Conservation (phyloP, 1,140 invertebrate genomes). For the Laodelphax striatellus region DNA sequence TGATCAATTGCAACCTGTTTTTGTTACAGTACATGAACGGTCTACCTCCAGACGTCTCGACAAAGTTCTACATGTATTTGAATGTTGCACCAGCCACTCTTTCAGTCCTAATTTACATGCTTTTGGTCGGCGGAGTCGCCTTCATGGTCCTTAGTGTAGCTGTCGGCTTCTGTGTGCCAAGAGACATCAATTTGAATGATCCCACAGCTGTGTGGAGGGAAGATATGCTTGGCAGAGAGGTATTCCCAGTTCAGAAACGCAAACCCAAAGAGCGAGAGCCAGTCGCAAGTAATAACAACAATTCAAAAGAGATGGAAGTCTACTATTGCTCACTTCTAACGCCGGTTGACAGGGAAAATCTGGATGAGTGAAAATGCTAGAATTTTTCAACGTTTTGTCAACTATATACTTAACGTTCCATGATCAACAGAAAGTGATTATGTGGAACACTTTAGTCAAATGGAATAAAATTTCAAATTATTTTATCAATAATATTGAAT, state of each 20-base stretch:
- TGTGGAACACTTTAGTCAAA: too few species aligned
- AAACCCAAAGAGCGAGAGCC: slow-evolving; percentile 11
- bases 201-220: slow-evolving; percentile 27
- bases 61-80: slow-evolving; percentile 58
- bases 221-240: slow-evolving; percentile 20
- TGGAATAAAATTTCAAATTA: too few species aligned
- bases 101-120: slow-evolving; percentile 41
- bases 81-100: slow-evolving; percentile 51
- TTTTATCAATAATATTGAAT: too few species aligned
- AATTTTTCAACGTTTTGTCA: too few species aligned
- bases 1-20: slow-evolving; percentile 11
- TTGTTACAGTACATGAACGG: slow-evolving; percentile 50
- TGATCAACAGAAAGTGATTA: too few species aligned
- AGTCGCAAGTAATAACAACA: neutral
- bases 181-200: slow-evolving; percentile 18
- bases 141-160: slow-evolving; percentile 36
- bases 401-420: too few species aligned
- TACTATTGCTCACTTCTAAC: slow-evolving; percentile 33
- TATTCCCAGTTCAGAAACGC: slow-evolving; percentile 5
- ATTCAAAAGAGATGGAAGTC: slow-evolving; percentile 30
- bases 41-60: slow-evolving; percentile 44
- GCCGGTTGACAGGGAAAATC: slow-evolving; percentile 24
- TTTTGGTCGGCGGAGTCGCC: slow-evolving; percentile 40
- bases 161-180: slow-evolving; percentile 31
- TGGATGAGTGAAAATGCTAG: too few species aligned